Percentiles rank a stretch among this genome's conserved stretches.
Evolutionary conservation across 2,797 vertebrate species (phyloP).

Genomic region (Thaleichthys pacificus): DNA sequence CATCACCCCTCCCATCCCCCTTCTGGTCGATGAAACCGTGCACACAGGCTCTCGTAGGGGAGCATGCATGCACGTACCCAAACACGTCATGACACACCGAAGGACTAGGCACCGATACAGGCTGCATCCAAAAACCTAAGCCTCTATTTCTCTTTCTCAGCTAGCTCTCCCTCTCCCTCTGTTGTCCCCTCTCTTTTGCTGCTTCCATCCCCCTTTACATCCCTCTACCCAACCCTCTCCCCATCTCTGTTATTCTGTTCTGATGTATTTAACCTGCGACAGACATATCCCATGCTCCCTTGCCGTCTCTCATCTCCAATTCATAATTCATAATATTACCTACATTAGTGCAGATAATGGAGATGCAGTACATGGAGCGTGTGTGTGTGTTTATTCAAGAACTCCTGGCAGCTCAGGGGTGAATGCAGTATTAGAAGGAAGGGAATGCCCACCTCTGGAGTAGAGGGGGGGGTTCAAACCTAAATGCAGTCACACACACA

Average conservation of each 20-base stretch:
- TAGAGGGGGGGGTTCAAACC: conserved; percentile 32
- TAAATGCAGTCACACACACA: conserved; percentile 56
- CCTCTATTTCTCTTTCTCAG: background rate
- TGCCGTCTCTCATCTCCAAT: background rate
- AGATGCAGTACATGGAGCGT: background rate
- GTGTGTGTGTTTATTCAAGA: background rate
- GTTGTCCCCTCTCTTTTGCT: background rate
- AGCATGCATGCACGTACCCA: conserved; percentile 2
- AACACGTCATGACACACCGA: conserved; percentile 1
- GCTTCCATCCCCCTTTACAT: no score
- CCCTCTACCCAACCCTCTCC: no score
- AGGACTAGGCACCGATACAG: conserved; percentile 41
- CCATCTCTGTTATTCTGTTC: background rate
- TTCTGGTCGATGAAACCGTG: conserved; percentile 24
- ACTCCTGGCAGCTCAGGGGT: background rate
- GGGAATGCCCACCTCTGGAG: background rate
- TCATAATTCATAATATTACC: background rate
- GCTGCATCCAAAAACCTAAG: conserved; percentile 17
- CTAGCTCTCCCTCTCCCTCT: background rate
- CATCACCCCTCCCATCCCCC: conserved; percentile 49
- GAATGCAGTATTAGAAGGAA: background rate
- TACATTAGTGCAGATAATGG: background rate
- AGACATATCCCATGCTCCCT: no score
- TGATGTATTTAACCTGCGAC: conserved; percentile 1
- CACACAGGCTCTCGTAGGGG: conserved; percentile 19